Evolutionary conservation across 2,113 vertebrate species (phyloP), one percentile per base, ranked within the genome.

Genomic region (Scalopus aquaticus): DNA sequence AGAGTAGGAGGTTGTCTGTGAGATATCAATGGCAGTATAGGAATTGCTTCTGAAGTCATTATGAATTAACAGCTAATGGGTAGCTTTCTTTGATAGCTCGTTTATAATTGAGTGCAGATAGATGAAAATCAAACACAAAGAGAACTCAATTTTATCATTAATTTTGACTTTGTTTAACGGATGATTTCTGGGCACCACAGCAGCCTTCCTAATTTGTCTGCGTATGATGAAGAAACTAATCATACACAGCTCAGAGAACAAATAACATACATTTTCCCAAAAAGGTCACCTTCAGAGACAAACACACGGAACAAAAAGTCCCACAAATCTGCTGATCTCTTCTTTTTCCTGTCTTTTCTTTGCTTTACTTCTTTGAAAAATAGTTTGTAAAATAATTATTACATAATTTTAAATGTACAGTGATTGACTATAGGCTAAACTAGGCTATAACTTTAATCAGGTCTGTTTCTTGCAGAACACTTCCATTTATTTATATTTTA

Each of bases 121-220:
- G 69, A 96, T 97, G 93, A 96, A 97, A 97, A 95, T 97, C 84
- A 97, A 93, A 96, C 79, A 97, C 88, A 96, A 97, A 97, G 74
- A 79, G 51, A 95, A 95, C 65, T 92, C 92, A 94, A 60, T 95
- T 95, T 96, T 97, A 92, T 92, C 85, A 83, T 97, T 96, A 97
- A 94, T 97, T 97, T 97, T 92, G 49, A 95, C 86, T 97, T 96
- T 62, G 37, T 97, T 96, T 98, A 97, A 82, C 20, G 54, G 90
- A 93, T 96, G 20, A 95, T 91, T 97, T 97, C 90, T 95, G 77
- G 72, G 73, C 64, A 87, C 62, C 67, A 28, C 26, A 70, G 81
- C 86, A 98, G 80, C 78, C 73, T 96, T 96, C 78, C 49, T 97
- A 95, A 97, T 97, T 98, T 97, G 79, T 96, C 46, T 97, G 35